These are phyloP conservation scores for Eurystomus glaucurus DNA, from an alignment of 2,797 vertebrate genomes.

Conservation along the genomic window DNA sequence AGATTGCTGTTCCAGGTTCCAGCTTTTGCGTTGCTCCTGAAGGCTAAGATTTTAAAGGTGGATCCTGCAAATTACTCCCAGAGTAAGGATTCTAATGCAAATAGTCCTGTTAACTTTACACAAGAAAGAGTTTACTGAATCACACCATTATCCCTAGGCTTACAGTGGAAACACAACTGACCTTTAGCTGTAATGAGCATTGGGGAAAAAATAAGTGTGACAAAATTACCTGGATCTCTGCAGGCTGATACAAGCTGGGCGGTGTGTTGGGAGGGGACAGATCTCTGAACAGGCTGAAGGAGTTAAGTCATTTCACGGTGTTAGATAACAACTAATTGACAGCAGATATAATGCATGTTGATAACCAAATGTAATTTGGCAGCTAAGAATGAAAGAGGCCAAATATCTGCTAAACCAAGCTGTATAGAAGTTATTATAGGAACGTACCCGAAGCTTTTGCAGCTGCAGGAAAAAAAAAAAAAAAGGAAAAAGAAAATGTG, in stretches of 20 bases:
- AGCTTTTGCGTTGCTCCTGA: constrained; percentile 5
- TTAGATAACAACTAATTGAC: constrained; percentile 74
- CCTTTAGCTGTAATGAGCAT: constrained; percentile 73
- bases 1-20: constrained; percentile 43
- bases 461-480: constrained; percentile 15
- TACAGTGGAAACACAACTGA: constrained; percentile 74
- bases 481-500: background rate
- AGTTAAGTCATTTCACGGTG: constrained; percentile 68
- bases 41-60: constrained; percentile 33
- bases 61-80: constrained; percentile 55
- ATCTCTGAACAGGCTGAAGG: background rate
- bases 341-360: constrained; percentile 65
- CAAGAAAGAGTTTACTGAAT: constrained; percentile 68
- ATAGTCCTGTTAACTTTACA: constrained; percentile 64
- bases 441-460: constrained; percentile 49
- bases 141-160: constrained; percentile 49
- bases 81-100: constrained; percentile 64
- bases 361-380: constrained; percentile 61
- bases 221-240: constrained; percentile 63
- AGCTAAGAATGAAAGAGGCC: constrained; percentile 58
- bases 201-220: constrained; percentile 54
- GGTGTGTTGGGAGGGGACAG: background rate
- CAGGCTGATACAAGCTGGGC: background rate
- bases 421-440: constrained; percentile 52
- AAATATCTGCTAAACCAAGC: constrained; percentile 56